Evolutionary conservation across 1,140 invertebrate genomes (phyloP), one percentile per base, ranked within the genome.

Genomic region (Ostrea denselamellosa): DNA sequence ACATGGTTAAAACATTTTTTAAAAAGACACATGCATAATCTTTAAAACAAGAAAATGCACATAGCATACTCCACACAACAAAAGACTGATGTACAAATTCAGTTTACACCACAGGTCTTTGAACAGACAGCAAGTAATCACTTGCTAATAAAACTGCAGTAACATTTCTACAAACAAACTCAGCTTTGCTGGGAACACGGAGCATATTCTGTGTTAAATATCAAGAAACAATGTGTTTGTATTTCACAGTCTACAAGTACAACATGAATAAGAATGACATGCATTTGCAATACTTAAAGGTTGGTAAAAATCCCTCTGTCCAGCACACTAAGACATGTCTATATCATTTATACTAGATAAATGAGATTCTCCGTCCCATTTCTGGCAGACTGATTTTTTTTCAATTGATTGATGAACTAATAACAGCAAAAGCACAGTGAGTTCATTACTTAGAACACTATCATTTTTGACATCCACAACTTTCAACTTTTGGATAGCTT

Each of bases 401-500:
- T 5, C 56, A 17, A 62, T n/a, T 19, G 56, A 17, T 62, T 14
- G 19, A 28, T 77, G 25, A 9, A 28, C 14, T 34, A 9, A 34
- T 22, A 34, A 77, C 68, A 28, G 12, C 68, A 77, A 77, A 77
- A 77, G 68, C 28, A 77, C 28, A 34, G 68, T 14, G 2, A 14
- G 28, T 14, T 77, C 56, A 34, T 77, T 28, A 28, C 25, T 25
- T 77, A 0, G 68, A 77, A 77, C 68, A 77, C 68, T 28, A 2
- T 34, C 12, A 77, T 8, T 28, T 34, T 77, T 77, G 68, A 77
- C 2, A 14, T 17, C 14, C 58, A 9, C 5, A 14, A 14, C 9
- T 77, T 77, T 77, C 68, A 89, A 68, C 89, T 92, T 62, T 92
- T 93, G 22, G 92, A 91, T 86, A 94, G 91, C 82, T 92, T 91